These are phyloP conservation scores for Antrozous pallidus DNA, from an alignment of 2,797 vertebrate species.

Conservation along the genomic window DNA sequence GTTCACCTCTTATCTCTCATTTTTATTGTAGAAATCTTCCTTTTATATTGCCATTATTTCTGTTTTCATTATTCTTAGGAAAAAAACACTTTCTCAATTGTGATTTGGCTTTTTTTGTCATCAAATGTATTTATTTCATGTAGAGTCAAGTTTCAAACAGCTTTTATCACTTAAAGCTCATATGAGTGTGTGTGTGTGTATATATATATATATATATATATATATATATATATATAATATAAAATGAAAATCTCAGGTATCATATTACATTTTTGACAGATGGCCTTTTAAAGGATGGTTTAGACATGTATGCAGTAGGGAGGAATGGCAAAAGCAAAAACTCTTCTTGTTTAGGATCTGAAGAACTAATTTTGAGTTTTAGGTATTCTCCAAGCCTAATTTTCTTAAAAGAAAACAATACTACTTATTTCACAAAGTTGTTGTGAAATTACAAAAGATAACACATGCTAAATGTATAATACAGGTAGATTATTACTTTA, in stretches of 20 bases:
- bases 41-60: not conserved
- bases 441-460: not conserved
- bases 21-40: not conserved
- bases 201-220: not conserved
- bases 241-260: not conserved
- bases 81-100: not conserved
- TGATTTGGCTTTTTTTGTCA: not conserved
- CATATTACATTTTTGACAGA: not conserved
- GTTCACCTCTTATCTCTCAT: not conserved
- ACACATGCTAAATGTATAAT: not conserved
- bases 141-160: not conserved
- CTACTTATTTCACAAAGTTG: not conserved
- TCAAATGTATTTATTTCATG: not conserved
- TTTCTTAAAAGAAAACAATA: not conserved
- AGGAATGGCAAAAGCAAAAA: not conserved
- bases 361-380: not conserved
- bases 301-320: not conserved
- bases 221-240: not conserved
- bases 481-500: not conserved
- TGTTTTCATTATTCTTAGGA: slow-evolving; percentile 10
- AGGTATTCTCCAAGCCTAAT: not conserved
- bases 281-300: not conserved
- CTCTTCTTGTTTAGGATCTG: not conserved
- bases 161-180: not conserved
- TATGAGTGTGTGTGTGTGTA: not conserved